Conservation (phyloP, 2,113 vertebrate genomes). For the Eira barbara region DNA sequence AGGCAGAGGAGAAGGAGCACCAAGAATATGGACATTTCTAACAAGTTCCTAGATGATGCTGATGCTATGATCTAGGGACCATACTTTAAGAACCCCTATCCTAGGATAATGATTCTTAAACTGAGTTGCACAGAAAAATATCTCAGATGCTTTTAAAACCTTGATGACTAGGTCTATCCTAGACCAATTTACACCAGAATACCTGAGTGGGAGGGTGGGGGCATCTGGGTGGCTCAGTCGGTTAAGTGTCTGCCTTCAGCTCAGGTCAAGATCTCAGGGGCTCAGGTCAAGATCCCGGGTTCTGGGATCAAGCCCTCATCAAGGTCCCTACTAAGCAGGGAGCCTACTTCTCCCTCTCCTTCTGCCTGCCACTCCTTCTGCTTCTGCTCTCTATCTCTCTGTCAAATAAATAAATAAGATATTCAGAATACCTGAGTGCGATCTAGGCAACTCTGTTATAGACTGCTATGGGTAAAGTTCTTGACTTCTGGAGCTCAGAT, state of each 20-base stretch:
- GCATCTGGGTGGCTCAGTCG: background rate
- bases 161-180: background rate
- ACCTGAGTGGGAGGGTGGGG: background rate
- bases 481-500: background rate
- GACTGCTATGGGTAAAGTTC: background rate
- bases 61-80: background rate
- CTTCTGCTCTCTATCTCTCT: too few relatives aligned
- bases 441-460: background rate
- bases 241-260: background rate
- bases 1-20: background rate
- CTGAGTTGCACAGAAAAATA: background rate
- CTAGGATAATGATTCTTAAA: background rate
- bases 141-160: background rate
- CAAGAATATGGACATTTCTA: background rate
- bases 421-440: background rate
- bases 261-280: too few relatives aligned
- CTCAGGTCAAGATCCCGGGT: too few relatives aligned
- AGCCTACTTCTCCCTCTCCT: too few relatives aligned
- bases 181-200: background rate
- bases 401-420: too few relatives aligned
- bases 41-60: background rate
- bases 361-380: too few relatives aligned
- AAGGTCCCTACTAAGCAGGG: too few relatives aligned
- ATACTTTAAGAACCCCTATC: background rate
- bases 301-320: too few relatives aligned